A percentile compares a stretch with the other conserved stretches of the same genome.
These are phyloP conservation scores for Porites lobata DNA, from an alignment of 92 coral and sea anemone genomes.

Conservation along the genomic window DNA sequence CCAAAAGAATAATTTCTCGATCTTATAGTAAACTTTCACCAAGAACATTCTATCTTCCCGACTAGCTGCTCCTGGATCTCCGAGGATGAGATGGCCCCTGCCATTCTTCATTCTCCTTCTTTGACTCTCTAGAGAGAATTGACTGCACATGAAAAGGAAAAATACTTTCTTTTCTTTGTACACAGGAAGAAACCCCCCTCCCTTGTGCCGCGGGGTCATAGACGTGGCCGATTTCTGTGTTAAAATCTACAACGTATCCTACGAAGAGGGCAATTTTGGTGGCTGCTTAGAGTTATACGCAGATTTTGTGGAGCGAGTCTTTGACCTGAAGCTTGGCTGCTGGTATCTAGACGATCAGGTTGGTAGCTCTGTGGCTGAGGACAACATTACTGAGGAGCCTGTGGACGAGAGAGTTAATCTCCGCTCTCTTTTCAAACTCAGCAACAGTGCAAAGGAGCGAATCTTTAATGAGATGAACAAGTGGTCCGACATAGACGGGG, in stretches of 20 bases:
- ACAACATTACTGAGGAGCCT: not conserved
- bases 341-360: not conserved
- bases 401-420: not conserved
- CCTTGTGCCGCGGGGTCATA: conserved; percentile 4
- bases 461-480: conserved; percentile 33
- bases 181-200: conserved; percentile 30
- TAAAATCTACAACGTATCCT: conserved; percentile 22
- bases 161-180: not conserved
- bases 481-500: conserved; percentile 23
- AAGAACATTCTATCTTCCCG: too few species aligned
- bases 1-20: too few species aligned
- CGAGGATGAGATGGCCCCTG: too few species aligned
- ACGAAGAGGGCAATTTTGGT: conserved; percentile 19
- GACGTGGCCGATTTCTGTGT: conserved; percentile 33
- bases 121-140: too few species aligned
- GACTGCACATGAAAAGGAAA: not conserved
- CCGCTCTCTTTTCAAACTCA: conserved; percentile 13
- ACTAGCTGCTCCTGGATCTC: too few species aligned
- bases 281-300: conserved; percentile 28
- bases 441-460: conserved; percentile 21
- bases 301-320: not conserved
- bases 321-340: conserved; percentile 27
- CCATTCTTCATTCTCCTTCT: too few species aligned
- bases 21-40: too few species aligned
- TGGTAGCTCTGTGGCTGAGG: not conserved